A percentile compares a stretch with the other conserved stretches of the same genome.
phyloP scores from a whole-genome alignment of 2,888 invertebrate species.

The Entomobrya multifasciata region DNA sequence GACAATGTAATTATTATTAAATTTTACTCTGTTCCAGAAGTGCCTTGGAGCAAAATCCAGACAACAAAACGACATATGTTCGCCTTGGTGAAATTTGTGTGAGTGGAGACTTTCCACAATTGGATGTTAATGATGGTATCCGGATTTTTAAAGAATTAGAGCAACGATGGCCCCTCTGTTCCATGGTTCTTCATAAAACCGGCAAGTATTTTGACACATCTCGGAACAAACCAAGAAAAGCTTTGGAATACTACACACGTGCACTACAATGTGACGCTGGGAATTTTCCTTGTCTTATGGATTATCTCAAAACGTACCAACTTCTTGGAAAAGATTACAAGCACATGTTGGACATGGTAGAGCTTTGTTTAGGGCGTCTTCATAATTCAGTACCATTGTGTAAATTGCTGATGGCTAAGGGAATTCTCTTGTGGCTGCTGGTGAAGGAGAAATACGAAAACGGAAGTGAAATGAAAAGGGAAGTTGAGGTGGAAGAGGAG shows the following conservation, averaged over 20 bases:
- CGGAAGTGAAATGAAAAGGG: neutral
- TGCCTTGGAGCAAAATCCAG: conserved; percentile 27
- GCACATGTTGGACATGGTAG: conserved; percentile 4
- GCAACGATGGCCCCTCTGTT: neutral
- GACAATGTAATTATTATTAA: neutral
- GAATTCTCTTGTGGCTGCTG: conserved; percentile 15
- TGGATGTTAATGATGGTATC: conserved; percentile 15
- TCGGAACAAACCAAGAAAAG: neutral
- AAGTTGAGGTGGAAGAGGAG: too few species aligned
- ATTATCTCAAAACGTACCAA: neutral
- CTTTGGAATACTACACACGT: conserved; percentile 14
- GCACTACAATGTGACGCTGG: neutral
- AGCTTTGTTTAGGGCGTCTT: neutral
- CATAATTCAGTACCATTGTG: neutral
- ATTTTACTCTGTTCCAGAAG: neutral
- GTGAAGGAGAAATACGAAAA: neutral
- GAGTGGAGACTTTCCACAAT: conserved; percentile 23
- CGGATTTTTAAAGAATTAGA: conserved; percentile 28
- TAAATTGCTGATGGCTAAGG: neutral
- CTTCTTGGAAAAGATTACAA: neutral
- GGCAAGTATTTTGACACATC: conserved; percentile 5
- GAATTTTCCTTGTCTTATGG: conserved; percentile 40
- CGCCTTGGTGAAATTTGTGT: conserved; percentile 34
- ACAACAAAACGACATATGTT: neutral
- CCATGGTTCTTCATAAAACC: conserved; percentile 32